These are phyloP conservation scores for Peromyscus nudipes DNA, from an alignment of 2,797 vertebrate genomes.

Conservation along the genomic window DNA sequence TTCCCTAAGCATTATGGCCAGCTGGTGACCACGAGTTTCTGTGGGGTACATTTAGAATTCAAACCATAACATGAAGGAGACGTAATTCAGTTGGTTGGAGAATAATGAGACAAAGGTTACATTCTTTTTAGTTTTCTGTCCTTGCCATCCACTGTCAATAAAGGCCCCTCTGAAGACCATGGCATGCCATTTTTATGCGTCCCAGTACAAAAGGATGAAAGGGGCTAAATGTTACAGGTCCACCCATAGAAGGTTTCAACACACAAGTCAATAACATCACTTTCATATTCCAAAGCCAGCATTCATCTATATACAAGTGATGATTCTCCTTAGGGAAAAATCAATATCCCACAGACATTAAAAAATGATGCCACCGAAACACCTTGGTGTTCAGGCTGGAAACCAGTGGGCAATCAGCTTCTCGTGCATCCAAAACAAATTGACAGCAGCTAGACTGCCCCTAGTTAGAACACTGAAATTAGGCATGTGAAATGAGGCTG, in stretches of 20 bases:
- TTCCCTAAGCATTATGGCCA: background rate
- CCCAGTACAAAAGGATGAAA: background rate
- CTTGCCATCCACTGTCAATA: background rate
- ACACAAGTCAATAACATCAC: background rate
- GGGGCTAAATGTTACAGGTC: background rate
- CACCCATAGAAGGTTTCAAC: background rate
- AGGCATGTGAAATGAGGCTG: background rate
- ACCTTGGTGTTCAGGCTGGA: slow-evolving; percentile 73
- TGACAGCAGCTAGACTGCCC: slow-evolving; percentile 39
- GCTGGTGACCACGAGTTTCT: background rate
- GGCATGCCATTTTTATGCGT: background rate
- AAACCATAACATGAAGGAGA: background rate
- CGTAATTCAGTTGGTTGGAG: background rate
- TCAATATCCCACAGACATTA: slow-evolving; percentile 29
- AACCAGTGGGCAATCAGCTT: slow-evolving; percentile 79
- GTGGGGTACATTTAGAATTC: background rate
- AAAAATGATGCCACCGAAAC: slow-evolving; percentile 73
- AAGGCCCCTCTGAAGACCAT: background rate
- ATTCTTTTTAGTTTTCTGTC: background rate
- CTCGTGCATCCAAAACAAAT: slow-evolving; percentile 52
- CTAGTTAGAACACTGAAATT: background rate
- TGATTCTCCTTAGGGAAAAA: slow-evolving; percentile 13
- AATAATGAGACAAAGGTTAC: background rate
- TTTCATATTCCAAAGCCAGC: background rate
- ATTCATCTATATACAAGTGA: background rate